These are phyloP conservation scores for Phaonia tiefii DNA, from an alignment of 2,888 invertebrate species.

Conservation along the genomic window DNA sequence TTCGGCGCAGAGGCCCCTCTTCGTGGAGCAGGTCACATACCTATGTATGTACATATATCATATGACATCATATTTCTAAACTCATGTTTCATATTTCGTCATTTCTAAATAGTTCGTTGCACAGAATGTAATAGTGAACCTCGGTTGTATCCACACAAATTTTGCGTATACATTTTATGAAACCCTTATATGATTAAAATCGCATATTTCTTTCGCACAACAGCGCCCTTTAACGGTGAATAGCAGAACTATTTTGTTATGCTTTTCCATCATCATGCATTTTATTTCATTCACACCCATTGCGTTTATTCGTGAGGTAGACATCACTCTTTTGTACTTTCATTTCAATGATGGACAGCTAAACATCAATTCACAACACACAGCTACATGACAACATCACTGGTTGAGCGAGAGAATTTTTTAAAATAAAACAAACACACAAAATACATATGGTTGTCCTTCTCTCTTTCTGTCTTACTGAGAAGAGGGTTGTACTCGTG, in stretches of 20 bases:
- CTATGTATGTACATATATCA: no score
- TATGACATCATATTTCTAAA: no score
- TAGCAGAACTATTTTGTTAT: slow-evolving; percentile 69
- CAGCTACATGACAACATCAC: slow-evolving; percentile 29
- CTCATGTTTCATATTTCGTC: no score
- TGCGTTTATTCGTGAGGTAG: neutral
- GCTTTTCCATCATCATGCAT: slow-evolving; percentile 1
- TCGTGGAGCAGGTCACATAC: no score
- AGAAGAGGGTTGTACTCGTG: slow-evolving; percentile 37
- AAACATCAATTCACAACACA: slow-evolving; percentile 52
- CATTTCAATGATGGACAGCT: slow-evolving; percentile 64
- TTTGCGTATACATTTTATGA: neutral
- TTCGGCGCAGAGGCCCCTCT: no score
- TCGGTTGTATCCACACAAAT: no score
- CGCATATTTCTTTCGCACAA: neutral
- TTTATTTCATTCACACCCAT: slow-evolving; percentile 44
- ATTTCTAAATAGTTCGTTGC: no score
- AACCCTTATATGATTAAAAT: neutral
- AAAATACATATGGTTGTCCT: neutral
- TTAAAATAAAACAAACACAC: no score
- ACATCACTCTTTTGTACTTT: slow-evolving; percentile 61
- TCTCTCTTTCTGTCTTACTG: slow-evolving; percentile 37
- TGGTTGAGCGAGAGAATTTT: no score
- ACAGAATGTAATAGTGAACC: no score
- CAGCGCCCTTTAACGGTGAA: slow-evolving; percentile 69